phyloP scores from a whole-genome alignment of 2,888 invertebrate genomes.

The Lepidonotus clava region DNA sequence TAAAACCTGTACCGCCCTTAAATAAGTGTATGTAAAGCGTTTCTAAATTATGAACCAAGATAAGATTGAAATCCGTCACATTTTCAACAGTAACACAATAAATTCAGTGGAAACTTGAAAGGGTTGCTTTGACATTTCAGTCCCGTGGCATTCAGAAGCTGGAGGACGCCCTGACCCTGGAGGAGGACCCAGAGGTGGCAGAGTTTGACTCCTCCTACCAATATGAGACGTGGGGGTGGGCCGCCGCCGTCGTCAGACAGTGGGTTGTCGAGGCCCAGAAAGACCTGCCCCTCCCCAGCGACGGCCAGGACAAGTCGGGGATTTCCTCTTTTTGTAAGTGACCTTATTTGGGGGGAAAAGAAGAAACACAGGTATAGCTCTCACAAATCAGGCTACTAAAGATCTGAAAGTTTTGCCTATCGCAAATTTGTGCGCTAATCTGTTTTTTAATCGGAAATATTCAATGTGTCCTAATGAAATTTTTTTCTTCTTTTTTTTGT shows the following conservation, averaged over 20 bases:
- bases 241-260: neutral
- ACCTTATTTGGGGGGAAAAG: too few relatives aligned
- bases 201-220: neutral
- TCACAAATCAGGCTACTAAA: too few relatives aligned
- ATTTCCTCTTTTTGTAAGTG: neutral
- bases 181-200: conserved; percentile 23
- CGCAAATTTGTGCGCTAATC: too few relatives aligned
- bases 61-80: neutral
- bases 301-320: neutral
- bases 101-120: neutral
- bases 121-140: neutral
- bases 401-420: too few relatives aligned
- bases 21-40: too few relatives aligned
- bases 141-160: neutral
- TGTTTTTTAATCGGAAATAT: too few relatives aligned
- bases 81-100: neutral
- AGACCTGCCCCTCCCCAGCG: neutral
- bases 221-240: conserved; percentile 1
- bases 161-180: neutral
- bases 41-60: too few relatives aligned
- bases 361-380: too few relatives aligned
- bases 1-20: too few relatives aligned
- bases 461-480: too few relatives aligned
- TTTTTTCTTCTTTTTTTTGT: too few relatives aligned
- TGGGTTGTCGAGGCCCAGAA: neutral